These are phyloP conservation scores for Odocoileus hemionus DNA, from an alignment of 2,113 vertebrate genomes.

Conservation along the genomic window DNA sequence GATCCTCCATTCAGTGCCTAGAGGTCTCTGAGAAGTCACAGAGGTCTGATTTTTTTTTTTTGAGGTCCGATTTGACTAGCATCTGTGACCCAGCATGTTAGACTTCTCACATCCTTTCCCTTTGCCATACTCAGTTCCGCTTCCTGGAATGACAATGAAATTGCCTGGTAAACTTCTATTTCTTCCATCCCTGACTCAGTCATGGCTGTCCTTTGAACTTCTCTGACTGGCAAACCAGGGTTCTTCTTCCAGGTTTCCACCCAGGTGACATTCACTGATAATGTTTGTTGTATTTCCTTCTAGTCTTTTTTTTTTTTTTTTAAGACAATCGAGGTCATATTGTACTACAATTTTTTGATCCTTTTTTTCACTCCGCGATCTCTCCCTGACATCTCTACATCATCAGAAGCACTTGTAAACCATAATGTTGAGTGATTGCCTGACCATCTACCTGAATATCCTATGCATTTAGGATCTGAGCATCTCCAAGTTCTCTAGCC, in stretches of 20 bases:
- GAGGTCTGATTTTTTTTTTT: not conserved
- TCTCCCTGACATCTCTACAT: not conserved
- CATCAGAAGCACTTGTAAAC: slow-evolving; percentile 20
- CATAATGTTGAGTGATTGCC: not conserved
- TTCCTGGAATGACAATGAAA: not conserved
- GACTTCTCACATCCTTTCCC: not conserved
- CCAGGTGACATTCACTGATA: not conserved
- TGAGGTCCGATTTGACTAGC: not conserved
- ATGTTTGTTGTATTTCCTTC: not conserved
- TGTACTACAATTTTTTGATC: not conserved
- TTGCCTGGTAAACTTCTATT: not conserved
- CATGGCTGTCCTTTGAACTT: not conserved
- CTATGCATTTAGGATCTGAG: not conserved
- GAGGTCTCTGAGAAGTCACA: not conserved
- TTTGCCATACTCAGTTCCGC: not conserved
- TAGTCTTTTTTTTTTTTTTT: not conserved
- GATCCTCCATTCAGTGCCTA: not conserved
- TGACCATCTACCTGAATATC: not conserved
- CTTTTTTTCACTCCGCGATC: not conserved
- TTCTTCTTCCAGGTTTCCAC: not conserved
- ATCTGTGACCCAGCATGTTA: not conserved
- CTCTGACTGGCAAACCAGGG: not conserved
- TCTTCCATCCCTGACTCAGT: not conserved
- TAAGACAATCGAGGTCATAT: not conserved
- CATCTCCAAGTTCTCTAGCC: not conserved